Percentiles rank a stretch among this genome's conserved stretches.
These are phyloP conservation scores for Aradus depressus DNA, from an alignment of 2,888 invertebrate species.

Conservation along the genomic window DNA sequence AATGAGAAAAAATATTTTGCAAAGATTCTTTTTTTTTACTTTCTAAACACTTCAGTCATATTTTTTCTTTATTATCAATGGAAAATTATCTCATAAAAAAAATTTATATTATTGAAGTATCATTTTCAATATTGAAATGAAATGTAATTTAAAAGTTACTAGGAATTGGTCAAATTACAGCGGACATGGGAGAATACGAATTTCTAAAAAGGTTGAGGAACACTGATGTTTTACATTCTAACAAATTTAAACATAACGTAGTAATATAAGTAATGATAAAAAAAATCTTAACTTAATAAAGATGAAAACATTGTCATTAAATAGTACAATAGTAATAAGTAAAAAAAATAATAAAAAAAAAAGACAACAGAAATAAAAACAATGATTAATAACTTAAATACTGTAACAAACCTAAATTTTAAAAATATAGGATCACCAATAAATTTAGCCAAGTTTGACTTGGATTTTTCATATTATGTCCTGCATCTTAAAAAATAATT, in stretches of 20 bases:
- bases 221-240: background rate
- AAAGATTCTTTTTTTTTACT: too few relatives aligned
- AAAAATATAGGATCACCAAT: constrained; percentile 19
- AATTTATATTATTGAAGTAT: too few relatives aligned
- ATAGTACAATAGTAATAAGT: constrained; percentile 13
- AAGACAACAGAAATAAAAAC: too few relatives aligned
- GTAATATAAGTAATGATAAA: too few relatives aligned
- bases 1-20: too few relatives aligned
- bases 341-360: too few relatives aligned
- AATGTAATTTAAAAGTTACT: too few relatives aligned
- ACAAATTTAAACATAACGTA: constrained; percentile 1
- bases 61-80: too few relatives aligned
- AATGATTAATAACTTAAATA: constrained; percentile 16
- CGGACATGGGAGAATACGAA: constrained; percentile 1
- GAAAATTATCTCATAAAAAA: too few relatives aligned
- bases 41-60: too few relatives aligned
- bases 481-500: background rate
- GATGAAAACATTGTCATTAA: constrained; percentile 14
- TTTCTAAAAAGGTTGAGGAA: background rate
- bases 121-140: too few relatives aligned
- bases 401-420: constrained; percentile 24
- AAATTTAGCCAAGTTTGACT: constrained; percentile 10
- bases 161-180: constrained; percentile 2
- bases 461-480: constrained; percentile 7
- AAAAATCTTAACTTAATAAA: too few relatives aligned